Base-by-base conservation (phyloP, 1,140 invertebrate species). In the Ephestia elutella region DNA sequence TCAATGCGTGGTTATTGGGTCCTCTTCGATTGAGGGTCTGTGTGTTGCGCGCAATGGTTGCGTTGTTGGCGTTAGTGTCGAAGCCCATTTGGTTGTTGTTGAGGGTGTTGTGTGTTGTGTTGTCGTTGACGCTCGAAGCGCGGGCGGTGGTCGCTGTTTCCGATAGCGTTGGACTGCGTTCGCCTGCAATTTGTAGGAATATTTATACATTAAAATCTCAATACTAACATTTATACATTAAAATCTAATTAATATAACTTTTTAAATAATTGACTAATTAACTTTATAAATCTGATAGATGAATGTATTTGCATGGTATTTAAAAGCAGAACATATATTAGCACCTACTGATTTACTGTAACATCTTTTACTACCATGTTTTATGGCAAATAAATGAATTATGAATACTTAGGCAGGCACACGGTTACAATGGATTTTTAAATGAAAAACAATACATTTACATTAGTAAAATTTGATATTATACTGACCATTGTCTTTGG, bases 121-220 rank as follows among this genome's bases (percentile, higher is more conserved):
- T 86, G 49, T 86, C 85, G 62, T 85, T 87, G 20, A 94, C 92
- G 72, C 93, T 94, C 0, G 94, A 94, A 4, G 95, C 93, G 49
- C 95, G 90, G 0, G 94, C 94, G 0, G 94, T 95, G 0, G 94
- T 95, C 2, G 94, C 94, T 9, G 93, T 93, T 71, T 96, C 94
- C 0, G 94, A 95, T 70, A 95, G 92, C 0, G 94, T 93, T 11
- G 94, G 94, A 89, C 94, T 95, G 62, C 93, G 91, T 82, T 95
- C 93, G 53, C 93, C 93, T 94, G 65, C 21, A 78, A 73, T 57
- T 53, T 32, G 54, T 13, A n/a, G 19, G 4, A 10, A 8, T n/a
- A 56, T 30, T 15, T 18, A 32, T 55, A 10, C 19, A 10, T 51
- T 51, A 19, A 15, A 7, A 51, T 28, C 15, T 3, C n/a, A n/a